phyloP scores from a whole-genome alignment of 2,888 invertebrate species.

The Coenonympha glycerion region DNA sequence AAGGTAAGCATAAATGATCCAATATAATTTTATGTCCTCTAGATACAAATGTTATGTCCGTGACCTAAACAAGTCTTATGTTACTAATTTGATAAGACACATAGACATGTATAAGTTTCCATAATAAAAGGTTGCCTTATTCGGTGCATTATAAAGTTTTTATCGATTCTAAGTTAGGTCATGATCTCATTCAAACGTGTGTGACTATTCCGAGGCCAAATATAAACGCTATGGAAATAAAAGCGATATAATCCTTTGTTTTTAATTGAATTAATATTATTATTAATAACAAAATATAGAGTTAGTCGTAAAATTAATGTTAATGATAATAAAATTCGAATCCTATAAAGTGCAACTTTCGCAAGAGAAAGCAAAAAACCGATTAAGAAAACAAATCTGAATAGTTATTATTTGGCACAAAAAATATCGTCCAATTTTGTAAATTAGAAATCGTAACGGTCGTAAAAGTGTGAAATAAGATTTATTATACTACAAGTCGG shows the following conservation, averaged over 20 bases:
- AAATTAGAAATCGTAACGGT: not conserved
- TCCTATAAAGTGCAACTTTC: not conserved
- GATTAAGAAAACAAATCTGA: not conserved
- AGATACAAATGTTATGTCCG: not conserved
- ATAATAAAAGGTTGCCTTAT: constrained; percentile 22
- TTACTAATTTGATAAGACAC: constrained; percentile 12
- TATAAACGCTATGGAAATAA: constrained; percentile 1
- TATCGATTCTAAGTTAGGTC: constrained; percentile 17
- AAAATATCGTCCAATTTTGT: not conserved
- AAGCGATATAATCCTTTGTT: not conserved
- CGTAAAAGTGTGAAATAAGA: constrained; percentile 5
- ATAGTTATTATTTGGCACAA: not conserved
- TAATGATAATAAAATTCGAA: not conserved
- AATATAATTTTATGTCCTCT: not conserved
- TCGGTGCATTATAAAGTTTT: constrained; percentile 11
- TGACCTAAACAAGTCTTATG: constrained; percentile 12
- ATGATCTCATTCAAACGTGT: constrained; percentile 20
- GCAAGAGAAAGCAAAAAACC: constrained; percentile 14
- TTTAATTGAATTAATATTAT: not conserved
- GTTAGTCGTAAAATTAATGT: not conserved
- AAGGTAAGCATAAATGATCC: not conserved
- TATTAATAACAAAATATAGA: not conserved
- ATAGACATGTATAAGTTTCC: constrained; percentile 12
- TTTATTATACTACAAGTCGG: constrained; percentile 5
- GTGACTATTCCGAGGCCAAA: constrained; percentile 3